Percentiles rank a stretch among this genome's conserved stretches.
These are phyloP conservation scores for Agrochola litura DNA, from an alignment of 2,888 invertebrate genomes.

Conservation along the genomic window DNA sequence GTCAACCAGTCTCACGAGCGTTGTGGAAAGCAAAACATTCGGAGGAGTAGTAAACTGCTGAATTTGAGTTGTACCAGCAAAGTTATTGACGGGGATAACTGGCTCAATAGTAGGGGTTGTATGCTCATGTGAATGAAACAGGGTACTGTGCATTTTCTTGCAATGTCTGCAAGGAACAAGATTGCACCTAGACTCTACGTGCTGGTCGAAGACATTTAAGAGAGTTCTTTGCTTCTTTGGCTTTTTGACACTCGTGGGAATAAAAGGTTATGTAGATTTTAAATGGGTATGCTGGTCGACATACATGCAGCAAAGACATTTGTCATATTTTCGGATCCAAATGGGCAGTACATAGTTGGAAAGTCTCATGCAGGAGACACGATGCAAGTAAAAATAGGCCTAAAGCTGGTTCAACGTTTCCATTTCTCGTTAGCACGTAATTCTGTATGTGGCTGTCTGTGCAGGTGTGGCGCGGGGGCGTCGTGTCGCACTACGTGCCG, in stretches of 20 bases:
- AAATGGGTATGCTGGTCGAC: neutral
- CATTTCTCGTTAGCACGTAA: neutral
- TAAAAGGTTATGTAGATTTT: neutral
- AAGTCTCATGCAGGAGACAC: neutral
- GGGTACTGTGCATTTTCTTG: too few relatives aligned
- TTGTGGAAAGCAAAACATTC: too few relatives aligned
- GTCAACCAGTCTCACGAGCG: too few relatives aligned
- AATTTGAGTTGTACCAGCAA: too few relatives aligned
- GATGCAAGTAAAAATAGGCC: neutral
- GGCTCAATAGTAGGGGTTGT: too few relatives aligned
- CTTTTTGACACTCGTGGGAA: neutral
- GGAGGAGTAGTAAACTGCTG: too few relatives aligned
- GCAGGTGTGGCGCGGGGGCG: slow-evolving; percentile 87
- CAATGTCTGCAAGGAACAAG: too few relatives aligned
- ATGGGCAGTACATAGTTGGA: neutral
- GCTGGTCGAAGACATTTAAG: too few relatives aligned
- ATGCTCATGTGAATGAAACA: too few relatives aligned
- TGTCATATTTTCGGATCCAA: neutral
- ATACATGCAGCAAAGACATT: neutral
- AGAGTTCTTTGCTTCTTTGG: too few relatives aligned
- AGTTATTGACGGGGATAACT: too few relatives aligned
- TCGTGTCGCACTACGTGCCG: slow-evolving; percentile 88
- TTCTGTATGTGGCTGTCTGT: neutral
- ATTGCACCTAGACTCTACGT: too few relatives aligned
- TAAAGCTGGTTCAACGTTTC: neutral